phyloP scores from a whole-genome alignment of 2,888 invertebrate genomes.

The Xestia rhomboidea region DNA sequence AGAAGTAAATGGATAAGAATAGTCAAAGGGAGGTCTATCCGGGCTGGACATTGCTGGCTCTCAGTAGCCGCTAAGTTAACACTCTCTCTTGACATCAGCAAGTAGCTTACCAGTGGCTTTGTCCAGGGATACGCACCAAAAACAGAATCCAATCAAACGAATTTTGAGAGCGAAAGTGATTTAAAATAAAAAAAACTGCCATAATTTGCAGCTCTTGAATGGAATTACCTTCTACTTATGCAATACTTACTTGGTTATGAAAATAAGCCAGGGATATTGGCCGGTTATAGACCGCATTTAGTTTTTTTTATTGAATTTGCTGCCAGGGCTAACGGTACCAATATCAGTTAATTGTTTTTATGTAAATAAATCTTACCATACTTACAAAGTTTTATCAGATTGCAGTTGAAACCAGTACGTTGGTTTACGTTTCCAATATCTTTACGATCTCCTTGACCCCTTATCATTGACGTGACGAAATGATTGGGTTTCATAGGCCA shows the following conservation, averaged over 20 bases:
- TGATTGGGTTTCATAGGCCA: conserved; percentile 5
- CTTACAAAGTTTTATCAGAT: conserved; percentile 31
- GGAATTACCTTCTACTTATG: neutral
- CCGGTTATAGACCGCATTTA: too few relatives aligned
- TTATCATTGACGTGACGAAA: conserved; percentile 29
- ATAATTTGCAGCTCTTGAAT: neutral
- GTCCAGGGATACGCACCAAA: neutral
- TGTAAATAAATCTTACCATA: neutral
- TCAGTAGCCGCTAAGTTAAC: neutral
- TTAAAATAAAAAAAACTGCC: neutral
- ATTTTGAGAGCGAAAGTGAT: neutral
- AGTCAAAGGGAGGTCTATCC: neutral
- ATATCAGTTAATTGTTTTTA: neutral
- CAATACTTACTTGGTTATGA: neutral
- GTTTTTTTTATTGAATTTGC: neutral
- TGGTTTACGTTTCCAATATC: conserved; percentile 39
- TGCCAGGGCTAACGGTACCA: too few relatives aligned
- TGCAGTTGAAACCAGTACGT: conserved; percentile 29
- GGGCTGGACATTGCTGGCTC: neutral
- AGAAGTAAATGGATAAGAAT: neutral
- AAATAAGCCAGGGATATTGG: neutral
- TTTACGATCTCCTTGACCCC: conserved; percentile 52
- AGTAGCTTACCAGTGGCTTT: neutral
- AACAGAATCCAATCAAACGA: neutral
- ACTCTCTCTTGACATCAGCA: neutral